Conservation (phyloP, 2,113 vertebrate species). For the Strix uralensis region DNA sequence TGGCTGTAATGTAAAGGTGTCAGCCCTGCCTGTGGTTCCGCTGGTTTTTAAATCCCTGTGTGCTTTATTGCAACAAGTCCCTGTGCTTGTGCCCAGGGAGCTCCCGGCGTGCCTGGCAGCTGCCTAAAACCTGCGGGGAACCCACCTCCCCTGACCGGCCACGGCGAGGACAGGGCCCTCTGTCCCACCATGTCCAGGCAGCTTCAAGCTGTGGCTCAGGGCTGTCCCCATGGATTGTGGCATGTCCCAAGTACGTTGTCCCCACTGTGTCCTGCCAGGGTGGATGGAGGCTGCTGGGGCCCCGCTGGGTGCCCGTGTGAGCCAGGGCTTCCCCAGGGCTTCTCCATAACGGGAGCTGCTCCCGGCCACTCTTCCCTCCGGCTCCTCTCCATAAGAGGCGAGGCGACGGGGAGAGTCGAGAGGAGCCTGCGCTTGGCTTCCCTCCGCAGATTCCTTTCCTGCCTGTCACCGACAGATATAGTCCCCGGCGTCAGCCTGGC, state of each 20-base stretch:
- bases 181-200: rapidly evolving
- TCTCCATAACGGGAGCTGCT: constrained; percentile 62
- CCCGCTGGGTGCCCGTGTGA: background rate
- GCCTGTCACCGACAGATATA: constrained; percentile 55
- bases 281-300: background rate
- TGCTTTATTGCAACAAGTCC: no score
- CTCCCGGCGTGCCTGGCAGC: rapidly evolving
- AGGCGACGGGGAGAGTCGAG: background rate
- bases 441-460: constrained; percentile 37
- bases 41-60: background rate
- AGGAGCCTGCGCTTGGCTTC: constrained; percentile 18
- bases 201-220: rapidly evolving
- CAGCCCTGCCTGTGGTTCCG: background rate
- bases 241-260: background rate
- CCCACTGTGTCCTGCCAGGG: rapidly evolving
- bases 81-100: rapidly evolving
- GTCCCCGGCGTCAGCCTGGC: background rate
- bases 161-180: background rate
- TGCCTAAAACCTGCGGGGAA: background rate
- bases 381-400: constrained; percentile 66
- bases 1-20: rapidly evolving
- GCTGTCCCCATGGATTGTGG: background rate
- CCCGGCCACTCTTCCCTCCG: background rate
- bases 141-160: background rate
- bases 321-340: constrained; percentile 43